Percentiles rank a stretch among this genome's conserved stretches.
Evolutionary conservation across 2,888 invertebrate species (phyloP).

Genomic region (Graphium colonna): DNA sequence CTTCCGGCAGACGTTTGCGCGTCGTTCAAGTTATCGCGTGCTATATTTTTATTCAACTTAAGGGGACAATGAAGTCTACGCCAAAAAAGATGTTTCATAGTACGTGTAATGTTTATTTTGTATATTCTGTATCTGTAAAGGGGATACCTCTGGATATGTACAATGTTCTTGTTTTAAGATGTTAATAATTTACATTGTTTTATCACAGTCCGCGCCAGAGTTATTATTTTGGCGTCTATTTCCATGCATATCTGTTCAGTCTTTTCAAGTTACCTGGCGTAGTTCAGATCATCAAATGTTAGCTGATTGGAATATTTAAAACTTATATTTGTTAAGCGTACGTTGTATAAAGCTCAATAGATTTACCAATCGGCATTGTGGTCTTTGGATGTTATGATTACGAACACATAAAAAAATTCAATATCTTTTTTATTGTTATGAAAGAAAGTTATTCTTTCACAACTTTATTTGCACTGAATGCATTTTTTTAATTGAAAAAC

Average conservation of each 20-base stretch:
- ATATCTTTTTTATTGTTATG: no score
- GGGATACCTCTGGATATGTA: constrained; percentile 16
- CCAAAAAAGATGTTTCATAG: neutral
- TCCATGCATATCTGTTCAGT: constrained; percentile 9
- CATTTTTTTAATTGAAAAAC: neutral
- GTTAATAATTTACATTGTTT: neutral
- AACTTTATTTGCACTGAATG: neutral
- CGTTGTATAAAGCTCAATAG: constrained; percentile 2
- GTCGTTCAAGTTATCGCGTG: neutral
- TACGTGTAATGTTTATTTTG: neutral
- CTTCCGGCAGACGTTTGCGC: no score
- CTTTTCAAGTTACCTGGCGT: constrained; percentile 5
- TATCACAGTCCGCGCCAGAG: constrained; percentile 14
- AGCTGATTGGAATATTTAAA: neutral
- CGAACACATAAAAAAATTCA: constrained; percentile 11
- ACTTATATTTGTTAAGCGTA: neutral
- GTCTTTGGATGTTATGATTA: neutral
- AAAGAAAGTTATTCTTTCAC: neutral
- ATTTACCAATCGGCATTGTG: neutral
- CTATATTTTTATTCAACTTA: neutral
- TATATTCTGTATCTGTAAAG: constrained; percentile 17
- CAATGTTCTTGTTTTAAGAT: neutral
- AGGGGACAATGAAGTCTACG: neutral
- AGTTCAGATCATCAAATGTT: constrained; percentile 13
- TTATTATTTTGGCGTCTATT: constrained; percentile 5